Percentiles rank a stretch among this genome's conserved stretches.
Conservation (phyloP, 2,888 invertebrate species). For the Tholera decimalis region DNA sequence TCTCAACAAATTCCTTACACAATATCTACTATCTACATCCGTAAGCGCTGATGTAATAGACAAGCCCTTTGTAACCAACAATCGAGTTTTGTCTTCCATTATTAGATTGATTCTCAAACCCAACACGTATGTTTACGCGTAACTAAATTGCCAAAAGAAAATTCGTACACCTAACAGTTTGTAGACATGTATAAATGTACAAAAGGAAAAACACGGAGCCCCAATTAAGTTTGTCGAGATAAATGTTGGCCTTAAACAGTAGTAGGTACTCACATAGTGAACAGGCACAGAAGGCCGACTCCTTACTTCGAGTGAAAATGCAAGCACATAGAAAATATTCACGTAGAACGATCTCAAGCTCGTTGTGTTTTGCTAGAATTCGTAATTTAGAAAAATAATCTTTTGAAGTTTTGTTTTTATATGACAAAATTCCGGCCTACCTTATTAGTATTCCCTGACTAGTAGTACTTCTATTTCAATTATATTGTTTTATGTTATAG, state of each 20-base stretch:
- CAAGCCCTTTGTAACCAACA: conserved; percentile 52
- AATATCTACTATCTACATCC: conserved; percentile 43
- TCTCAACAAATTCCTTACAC: conserved; percentile 13
- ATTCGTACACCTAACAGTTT: conserved; percentile 55
- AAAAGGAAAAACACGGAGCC: conserved; percentile 76
- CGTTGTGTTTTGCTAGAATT: too few species aligned
- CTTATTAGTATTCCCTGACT: too few species aligned
- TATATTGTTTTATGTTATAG: too few species aligned
- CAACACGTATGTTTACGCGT: conserved; percentile 59
- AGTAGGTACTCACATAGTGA: neutral
- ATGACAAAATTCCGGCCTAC: too few species aligned
- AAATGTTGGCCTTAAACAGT: conserved; percentile 80
- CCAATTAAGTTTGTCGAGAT: conserved; percentile 84
- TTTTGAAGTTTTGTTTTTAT: too few species aligned
- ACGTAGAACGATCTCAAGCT: neutral
- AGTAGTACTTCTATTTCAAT: too few species aligned
- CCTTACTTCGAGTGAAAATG: neutral
- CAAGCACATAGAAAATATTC: neutral
- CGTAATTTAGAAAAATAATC: too few species aligned
- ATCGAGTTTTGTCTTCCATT: conserved; percentile 61
- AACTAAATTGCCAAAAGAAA: conserved; percentile 65
- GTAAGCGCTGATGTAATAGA: conserved; percentile 47
- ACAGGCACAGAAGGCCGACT: conserved; percentile 8
- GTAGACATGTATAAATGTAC: conserved; percentile 67
- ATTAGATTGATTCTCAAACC: conserved; percentile 60